phyloP scores from a whole-genome alignment of 2,888 invertebrate species.

The Lycophotia porphyrea region DNA sequence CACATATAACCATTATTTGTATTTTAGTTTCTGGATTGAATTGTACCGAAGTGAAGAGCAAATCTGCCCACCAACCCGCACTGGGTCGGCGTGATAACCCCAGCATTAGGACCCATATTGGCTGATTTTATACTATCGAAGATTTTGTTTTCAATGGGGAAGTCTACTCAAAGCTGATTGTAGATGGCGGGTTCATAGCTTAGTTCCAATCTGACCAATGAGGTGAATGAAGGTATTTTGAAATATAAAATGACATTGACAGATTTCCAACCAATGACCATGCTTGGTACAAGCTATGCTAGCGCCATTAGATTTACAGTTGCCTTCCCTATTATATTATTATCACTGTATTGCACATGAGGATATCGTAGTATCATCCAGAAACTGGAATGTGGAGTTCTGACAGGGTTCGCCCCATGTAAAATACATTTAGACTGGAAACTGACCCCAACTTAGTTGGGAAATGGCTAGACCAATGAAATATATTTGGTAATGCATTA shows the following conservation, averaged over 20 bases:
- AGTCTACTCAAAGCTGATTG: too few relatives aligned
- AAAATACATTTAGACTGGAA: background rate
- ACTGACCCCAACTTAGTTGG: background rate
- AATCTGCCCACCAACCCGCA: background rate
- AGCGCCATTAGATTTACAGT: too few relatives aligned
- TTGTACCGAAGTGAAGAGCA: constrained; percentile 42
- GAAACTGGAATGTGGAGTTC: background rate
- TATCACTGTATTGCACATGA: too few relatives aligned
- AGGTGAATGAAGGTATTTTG: too few relatives aligned
- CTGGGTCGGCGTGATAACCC: background rate
- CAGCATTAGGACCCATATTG: background rate
- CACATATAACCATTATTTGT: constrained; percentile 59
- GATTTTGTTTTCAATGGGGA: background rate
- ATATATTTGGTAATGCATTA: background rate
- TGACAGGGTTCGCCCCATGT: background rate
- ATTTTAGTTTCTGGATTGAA: constrained; percentile 27
- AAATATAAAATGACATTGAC: too few relatives aligned
- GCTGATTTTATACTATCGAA: too few relatives aligned
- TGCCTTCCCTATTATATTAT: too few relatives aligned
- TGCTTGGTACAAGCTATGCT: too few relatives aligned
- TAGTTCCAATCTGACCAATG: too few relatives aligned
- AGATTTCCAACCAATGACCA: too few relatives aligned
- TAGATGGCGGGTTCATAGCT: too few relatives aligned
- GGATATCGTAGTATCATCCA: background rate
- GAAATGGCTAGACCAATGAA: background rate